phyloP scores from a whole-genome alignment of 2,113 vertebrate species.

The Nyctereutes procyonoides region DNA sequence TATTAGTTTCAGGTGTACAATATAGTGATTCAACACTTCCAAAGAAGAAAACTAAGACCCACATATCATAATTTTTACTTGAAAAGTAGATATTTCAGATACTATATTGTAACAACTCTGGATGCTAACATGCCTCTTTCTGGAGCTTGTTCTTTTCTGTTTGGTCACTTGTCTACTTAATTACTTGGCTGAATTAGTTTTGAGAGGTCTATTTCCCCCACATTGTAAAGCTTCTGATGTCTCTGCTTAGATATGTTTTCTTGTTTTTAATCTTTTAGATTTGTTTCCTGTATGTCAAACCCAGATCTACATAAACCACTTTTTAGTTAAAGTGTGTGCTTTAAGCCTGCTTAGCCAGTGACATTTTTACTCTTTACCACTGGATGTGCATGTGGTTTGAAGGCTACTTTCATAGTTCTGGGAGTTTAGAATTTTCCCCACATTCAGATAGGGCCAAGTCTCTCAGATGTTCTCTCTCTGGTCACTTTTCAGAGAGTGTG shows the following conservation, averaged over 20 bases:
- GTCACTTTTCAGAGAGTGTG: neutral
- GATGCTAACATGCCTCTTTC: neutral
- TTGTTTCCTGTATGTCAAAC: neutral
- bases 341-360: neutral
- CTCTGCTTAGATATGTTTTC: neutral
- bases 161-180: slow-evolving; percentile 16
- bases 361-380: neutral
- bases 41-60: neutral
- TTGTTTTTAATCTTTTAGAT: slow-evolving; percentile 1
- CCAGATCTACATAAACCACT: neutral
- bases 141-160: neutral
- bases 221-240: neutral
- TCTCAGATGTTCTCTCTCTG: neutral
- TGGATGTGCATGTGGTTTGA: neutral
- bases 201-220: neutral
- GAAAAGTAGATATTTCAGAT: neutral
- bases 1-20: neutral
- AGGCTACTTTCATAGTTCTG: neutral
- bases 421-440: neutral
- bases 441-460: neutral
- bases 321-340: neutral
- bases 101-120: neutral
- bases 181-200: neutral
- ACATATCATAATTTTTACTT: neutral
- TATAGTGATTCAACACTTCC: neutral